A percentile compares a stretch with the other conserved stretches of the same genome.
Evolutionary conservation across 2,113 vertebrate genomes (phyloP).

Genomic region (Callaeas wilsoni): DNA sequence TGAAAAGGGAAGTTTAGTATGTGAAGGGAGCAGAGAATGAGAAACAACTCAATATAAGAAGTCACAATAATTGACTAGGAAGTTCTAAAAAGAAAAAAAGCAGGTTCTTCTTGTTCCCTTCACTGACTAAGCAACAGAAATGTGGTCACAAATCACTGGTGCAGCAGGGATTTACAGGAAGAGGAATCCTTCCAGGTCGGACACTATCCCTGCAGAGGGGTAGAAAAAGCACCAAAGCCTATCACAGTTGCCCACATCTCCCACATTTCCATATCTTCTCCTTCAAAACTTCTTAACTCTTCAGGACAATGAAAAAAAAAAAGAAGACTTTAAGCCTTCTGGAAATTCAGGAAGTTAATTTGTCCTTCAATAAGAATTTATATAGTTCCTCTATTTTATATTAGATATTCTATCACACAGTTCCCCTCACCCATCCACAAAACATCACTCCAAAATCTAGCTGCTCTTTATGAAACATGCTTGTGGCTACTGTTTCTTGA

Average conservation of each 20-base stretch:
- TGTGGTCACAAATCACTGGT: not conserved
- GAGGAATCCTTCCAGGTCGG: not conserved
- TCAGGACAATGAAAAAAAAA: not conserved
- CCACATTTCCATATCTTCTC: fast-evolving
- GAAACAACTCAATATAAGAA: not conserved
- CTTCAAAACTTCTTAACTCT: not conserved
- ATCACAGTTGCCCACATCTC: not conserved
- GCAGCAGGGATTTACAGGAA: not conserved
- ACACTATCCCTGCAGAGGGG: not conserved
- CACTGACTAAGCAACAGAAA: not conserved
- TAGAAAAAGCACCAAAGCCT: not conserved
- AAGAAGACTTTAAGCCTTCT: not conserved
- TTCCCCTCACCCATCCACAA: not conserved
- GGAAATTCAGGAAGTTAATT: not conserved
- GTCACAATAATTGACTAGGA: not conserved
- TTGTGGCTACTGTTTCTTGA: not conserved
- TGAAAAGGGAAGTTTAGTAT: not conserved
- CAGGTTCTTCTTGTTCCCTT: not conserved
- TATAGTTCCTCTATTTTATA: not conserved
- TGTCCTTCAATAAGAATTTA: not conserved
- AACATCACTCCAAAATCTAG: not conserved
- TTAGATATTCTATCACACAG: not conserved
- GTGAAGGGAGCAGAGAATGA: not conserved
- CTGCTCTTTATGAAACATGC: not conserved
- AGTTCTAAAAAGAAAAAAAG: not conserved